Evolutionary conservation across 1,140 invertebrate genomes (phyloP).

Genomic region (Helicoverpa armigera): DNA sequence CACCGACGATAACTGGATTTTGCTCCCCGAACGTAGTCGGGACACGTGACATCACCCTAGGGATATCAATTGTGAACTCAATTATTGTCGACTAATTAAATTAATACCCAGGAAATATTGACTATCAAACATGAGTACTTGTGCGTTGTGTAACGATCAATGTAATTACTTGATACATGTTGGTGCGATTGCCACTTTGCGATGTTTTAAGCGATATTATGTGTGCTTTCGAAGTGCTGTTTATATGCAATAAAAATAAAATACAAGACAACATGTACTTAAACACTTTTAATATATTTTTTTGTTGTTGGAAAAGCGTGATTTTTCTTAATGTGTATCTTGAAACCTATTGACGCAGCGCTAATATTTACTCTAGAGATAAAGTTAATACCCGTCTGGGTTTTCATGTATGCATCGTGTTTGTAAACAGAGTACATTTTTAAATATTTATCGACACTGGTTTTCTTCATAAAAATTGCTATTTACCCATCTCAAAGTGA

Average conservation of each 20-base stretch:
- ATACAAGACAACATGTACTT: too few relatives aligned
- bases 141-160: neutral
- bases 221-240: neutral
- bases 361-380: too few relatives aligned
- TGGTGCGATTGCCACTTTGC: neutral
- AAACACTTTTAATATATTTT: too few relatives aligned
- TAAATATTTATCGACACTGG: too few relatives aligned
- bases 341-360: neutral
- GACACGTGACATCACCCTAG: slow-evolving; percentile 62
- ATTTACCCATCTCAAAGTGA: too few relatives aligned
- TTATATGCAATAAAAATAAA: neutral
- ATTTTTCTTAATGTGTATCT: slow-evolving; percentile 2
- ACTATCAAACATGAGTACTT: slow-evolving; percentile 42
- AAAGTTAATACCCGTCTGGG: too few relatives aligned
- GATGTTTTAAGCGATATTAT: neutral
- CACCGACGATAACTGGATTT: slow-evolving; percentile 69
- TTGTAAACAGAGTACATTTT: too few relatives aligned
- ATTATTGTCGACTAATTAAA: slow-evolving; percentile 66
- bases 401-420: too few relatives aligned
- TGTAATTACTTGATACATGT: neutral
- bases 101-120: slow-evolving; percentile 55
- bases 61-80: slow-evolving; percentile 64
- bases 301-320: too few relatives aligned
- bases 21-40: slow-evolving; percentile 57
- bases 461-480: too few relatives aligned